Conservation (phyloP, 2,888 invertebrate genomes). For the Dryocosmus kuriphilus region DNA sequence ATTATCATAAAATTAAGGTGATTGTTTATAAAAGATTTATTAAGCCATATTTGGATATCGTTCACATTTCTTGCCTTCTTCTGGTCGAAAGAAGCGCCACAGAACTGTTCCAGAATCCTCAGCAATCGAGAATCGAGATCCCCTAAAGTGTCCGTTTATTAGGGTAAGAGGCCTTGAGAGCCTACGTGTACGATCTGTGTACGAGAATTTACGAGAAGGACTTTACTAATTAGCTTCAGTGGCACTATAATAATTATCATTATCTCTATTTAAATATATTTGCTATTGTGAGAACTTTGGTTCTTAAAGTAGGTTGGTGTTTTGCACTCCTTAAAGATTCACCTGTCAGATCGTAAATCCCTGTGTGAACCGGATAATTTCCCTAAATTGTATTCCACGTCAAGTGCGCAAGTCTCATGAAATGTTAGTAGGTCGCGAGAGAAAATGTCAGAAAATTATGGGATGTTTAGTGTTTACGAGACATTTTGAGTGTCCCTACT, state of each 20-base stretch:
- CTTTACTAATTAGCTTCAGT: too few species aligned
- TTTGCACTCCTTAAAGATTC: neutral
- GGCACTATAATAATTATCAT: too few species aligned
- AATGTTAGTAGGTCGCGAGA: constrained; percentile 17
- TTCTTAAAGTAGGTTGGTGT: neutral
- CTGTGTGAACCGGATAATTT: constrained; percentile 1
- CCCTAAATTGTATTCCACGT: constrained; percentile 5
- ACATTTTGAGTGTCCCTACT: constrained; percentile 1
- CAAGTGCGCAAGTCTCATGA: neutral
- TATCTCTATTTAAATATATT: too few species aligned
- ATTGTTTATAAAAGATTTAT: neutral
- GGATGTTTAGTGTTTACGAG: constrained; percentile 29
- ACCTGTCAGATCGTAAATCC: neutral
- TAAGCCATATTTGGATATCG: neutral
- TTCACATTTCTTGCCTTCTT: neutral
- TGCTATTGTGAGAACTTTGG: too few species aligned
- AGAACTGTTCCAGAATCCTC: neutral
- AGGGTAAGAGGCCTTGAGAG: constrained; percentile 52
- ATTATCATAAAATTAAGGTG: neutral
- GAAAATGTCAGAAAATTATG: constrained; percentile 45
- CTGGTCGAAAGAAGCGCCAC: neutral
- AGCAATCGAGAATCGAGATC: constrained; percentile 16
- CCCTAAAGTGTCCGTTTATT: constrained; percentile 57
- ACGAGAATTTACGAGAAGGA: too few species aligned
- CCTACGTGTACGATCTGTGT: too few species aligned